Evolutionary conservation across 2,888 invertebrate genomes (phyloP).

Genomic region (Microlaimidae sp.): DNA sequence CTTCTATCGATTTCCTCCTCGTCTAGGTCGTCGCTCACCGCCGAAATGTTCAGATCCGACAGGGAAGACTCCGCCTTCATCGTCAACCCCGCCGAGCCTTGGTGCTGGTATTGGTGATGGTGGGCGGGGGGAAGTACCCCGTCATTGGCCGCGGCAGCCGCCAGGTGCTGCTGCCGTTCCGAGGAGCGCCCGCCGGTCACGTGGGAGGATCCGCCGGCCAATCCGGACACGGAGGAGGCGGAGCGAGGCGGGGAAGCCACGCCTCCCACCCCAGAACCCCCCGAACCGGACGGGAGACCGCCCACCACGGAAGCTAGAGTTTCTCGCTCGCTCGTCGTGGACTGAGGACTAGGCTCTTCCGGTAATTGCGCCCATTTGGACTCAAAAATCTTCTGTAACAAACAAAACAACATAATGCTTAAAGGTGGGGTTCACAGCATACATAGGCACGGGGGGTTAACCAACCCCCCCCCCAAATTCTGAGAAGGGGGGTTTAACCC

Average conservation of each 20-base stretch:
- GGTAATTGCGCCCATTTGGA: not conserved
- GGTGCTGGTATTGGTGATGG: not conserved
- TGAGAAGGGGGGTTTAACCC: too few relatives aligned
- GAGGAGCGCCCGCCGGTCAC: too few relatives aligned
- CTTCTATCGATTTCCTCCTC: slow-evolving; percentile 13
- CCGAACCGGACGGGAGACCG: not conserved
- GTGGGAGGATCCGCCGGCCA: too few relatives aligned
- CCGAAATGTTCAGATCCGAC: not conserved
- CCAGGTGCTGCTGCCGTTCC: too few relatives aligned
- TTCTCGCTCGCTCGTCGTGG: not conserved
- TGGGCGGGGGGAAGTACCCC: not conserved
- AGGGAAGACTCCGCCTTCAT: too few relatives aligned
- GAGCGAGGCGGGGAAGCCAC: too few relatives aligned
- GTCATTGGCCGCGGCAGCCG: not conserved
- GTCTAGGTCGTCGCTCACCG: not conserved
- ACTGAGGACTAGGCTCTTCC: not conserved
- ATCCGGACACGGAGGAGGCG: too few relatives aligned
- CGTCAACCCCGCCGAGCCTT: too few relatives aligned
- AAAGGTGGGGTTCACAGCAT: too few relatives aligned
- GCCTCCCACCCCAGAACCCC: not conserved
- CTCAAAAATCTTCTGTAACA: not conserved
- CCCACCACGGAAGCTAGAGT: not conserved
- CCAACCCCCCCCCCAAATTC: too few relatives aligned
- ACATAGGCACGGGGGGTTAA: too few relatives aligned
- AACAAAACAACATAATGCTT: too few relatives aligned